Evolutionary conservation across 2,797 vertebrate species (phyloP).

Genomic region (Lophius americanus): DNA sequence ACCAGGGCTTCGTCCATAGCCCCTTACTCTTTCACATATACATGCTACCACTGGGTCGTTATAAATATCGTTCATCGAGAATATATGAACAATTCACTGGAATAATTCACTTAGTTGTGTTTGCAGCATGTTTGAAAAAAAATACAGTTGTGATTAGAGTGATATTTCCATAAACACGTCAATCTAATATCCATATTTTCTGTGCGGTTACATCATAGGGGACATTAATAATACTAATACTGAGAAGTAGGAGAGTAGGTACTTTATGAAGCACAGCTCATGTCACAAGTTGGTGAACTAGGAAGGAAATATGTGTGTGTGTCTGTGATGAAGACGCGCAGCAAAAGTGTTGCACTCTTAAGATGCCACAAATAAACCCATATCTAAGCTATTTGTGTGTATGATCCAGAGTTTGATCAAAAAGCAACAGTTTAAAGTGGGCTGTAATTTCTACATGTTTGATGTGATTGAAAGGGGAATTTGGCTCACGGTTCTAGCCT

Average conservation of each 20-base stretch:
- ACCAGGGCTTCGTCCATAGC: too few species aligned
- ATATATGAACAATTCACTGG: constrained; percentile 1
- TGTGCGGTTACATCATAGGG: constrained; percentile 60
- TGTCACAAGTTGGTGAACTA: constrained; percentile 34
- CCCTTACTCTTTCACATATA: too few species aligned
- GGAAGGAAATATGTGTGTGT: constrained; percentile 34
- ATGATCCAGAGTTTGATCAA: constrained; percentile 35
- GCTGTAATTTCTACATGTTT: constrained; percentile 45
- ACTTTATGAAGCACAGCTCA: constrained; percentile 65
- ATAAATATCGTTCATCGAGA: too few species aligned
- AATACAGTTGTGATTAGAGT: constrained; percentile 36
- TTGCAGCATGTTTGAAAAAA: constrained; percentile 17
- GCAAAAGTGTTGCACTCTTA: constrained; percentile 15
- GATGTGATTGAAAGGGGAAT: constrained; percentile 73
- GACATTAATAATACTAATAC: constrained; percentile 62
- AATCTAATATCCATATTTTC: constrained; percentile 59
- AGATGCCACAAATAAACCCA: constrained; percentile 42
- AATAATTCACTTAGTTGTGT: constrained; percentile 25
- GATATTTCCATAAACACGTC: constrained; percentile 61
- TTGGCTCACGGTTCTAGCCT: constrained; percentile 67
- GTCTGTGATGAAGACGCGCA: constrained; percentile 9
- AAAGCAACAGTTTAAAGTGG: constrained; percentile 45
- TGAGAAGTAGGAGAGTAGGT: constrained; percentile 55
- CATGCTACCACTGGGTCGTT: too few species aligned
- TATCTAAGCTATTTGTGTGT: constrained; percentile 38